A percentile compares a stretch with the other conserved stretches of the same genome.
Evolutionary conservation across 2,888 invertebrate species (phyloP).

Genomic region (Andrena trimmerana): DNA sequence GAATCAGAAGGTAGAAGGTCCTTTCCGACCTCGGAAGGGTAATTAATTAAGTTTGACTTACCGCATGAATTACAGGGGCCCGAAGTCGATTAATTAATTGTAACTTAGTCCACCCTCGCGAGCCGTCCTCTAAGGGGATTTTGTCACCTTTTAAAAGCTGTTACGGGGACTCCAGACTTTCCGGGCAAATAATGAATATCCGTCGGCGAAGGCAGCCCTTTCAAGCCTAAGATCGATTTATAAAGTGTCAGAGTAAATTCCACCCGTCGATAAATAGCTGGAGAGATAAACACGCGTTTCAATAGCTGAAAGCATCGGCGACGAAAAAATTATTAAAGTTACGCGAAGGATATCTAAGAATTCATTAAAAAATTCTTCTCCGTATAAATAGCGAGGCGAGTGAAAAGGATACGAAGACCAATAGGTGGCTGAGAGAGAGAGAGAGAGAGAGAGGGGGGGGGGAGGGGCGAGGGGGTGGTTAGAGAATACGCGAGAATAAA

Average conservation of each 20-base stretch:
- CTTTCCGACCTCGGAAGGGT: constrained; percentile 63
- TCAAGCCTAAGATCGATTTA: constrained; percentile 53
- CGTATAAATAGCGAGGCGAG: constrained; percentile 17
- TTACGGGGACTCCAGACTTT: constrained; percentile 51
- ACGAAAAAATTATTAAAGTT: not conserved
- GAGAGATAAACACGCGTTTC: not conserved
- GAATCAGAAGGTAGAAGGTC: constrained; percentile 60
- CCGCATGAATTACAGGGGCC: constrained; percentile 82
- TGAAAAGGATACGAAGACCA: constrained; percentile 47
- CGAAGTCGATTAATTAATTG: constrained; percentile 84
- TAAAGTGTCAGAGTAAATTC: constrained; percentile 34
- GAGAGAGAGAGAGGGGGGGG: constrained; percentile 33
- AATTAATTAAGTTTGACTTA: constrained; percentile 84
- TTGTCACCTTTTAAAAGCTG: constrained; percentile 82
- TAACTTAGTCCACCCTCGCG: constrained; percentile 77
- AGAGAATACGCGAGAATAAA: constrained; percentile 79
- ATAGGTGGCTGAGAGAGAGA: constrained; percentile 24
- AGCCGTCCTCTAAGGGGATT: constrained; percentile 74
- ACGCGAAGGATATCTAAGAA: not conserved
- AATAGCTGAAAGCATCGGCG: not conserved
- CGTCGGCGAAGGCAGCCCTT: constrained; percentile 28
- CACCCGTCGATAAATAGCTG: constrained; percentile 20
- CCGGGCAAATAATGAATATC: constrained; percentile 62
- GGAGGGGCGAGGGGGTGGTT: constrained; percentile 34
- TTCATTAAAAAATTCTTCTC: not conserved